Evolutionary conservation across 2,888 invertebrate species (phyloP), one percentile per base, ranked within the genome.

Genomic region (Andrena dorsata): DNA sequence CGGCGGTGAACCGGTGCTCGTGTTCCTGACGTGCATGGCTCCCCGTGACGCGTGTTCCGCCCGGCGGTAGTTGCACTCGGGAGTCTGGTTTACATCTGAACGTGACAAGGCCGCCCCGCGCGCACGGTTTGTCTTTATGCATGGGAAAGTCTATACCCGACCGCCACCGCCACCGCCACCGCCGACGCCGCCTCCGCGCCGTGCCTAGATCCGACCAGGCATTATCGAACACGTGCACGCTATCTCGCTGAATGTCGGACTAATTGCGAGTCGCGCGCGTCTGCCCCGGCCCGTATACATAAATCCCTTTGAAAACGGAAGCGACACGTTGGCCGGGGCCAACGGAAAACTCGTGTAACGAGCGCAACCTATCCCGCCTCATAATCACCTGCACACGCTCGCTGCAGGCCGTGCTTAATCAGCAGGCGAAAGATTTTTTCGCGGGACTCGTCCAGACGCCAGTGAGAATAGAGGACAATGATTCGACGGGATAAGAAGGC

Each of bases 1-100:
- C 76, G 84, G 88, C 87, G 76, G 80, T 83, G 81, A 83, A 82
- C 78, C 84, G 76, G 82, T 76, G 76, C 74, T 88, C 88, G 84
- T 92, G 92, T 89, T 91, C 86, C 88, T 92, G 92, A 92, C 92
- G 91, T 90, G 88, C 90, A 89, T 77, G 89, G 88, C 85, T 89
- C 88, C 87, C 88, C 88, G 88, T 88, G 90, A 89, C 89, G 88
- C 88, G 87, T 89, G 87, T 89, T 86, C 81, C 87, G 80, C 76
- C 84, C 89, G 87, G 78, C 82, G 73, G 73, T 87, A 86, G 78
- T 80, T 77, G 87, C 87, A 84, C 80, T 83, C 89, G 84, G 83
- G 88, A 81, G 89, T 87, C 88, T 91, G 90, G 87, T 89, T 90
- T 88, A 86, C 89, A 88, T 90, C 92, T 92, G 92, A 90, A 90